These are phyloP conservation scores for Callosobruchus maculatus DNA, from an alignment of 2,888 invertebrate genomes.

Conservation along the genomic window DNA sequence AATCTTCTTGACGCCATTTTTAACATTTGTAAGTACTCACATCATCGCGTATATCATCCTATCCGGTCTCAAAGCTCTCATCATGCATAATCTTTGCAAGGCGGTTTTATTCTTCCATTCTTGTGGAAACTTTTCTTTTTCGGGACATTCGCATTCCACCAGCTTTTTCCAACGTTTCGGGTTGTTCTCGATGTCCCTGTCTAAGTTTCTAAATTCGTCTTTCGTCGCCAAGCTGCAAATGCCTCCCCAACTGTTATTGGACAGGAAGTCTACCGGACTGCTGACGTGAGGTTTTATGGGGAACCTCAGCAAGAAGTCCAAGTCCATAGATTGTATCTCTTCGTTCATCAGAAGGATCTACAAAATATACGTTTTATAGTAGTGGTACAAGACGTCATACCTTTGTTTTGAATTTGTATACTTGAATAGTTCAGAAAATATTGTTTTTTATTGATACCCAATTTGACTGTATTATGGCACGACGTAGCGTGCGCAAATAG, in stretches of 20 bases:
- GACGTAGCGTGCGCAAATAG: too few relatives aligned
- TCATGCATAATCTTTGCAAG: constrained; percentile 91
- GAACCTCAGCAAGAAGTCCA: constrained; percentile 90
- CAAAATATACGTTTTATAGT: too few relatives aligned
- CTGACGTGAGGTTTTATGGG: constrained; percentile 90
- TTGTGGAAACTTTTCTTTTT: constrained; percentile 94
- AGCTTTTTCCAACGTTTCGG: constrained; percentile 98
- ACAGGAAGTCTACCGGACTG: constrained; percentile 91
- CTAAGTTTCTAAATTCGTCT: constrained; percentile 90
- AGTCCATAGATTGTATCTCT: constrained; percentile 78
- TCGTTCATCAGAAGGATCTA: constrained; percentile 84
- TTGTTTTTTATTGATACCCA: too few relatives aligned
- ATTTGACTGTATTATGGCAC: too few relatives aligned
- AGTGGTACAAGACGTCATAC: too few relatives aligned
- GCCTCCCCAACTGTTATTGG: constrained; percentile 91
- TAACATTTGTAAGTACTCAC: constrained; percentile 52
- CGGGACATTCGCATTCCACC: constrained; percentile 91
- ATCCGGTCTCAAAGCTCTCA: constrained; percentile 89
- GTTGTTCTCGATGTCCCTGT: constrained; percentile 92
- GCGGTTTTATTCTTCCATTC: constrained; percentile 97
- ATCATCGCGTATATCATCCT: constrained; percentile 94
- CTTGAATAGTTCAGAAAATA: too few relatives aligned
- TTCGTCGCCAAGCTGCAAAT: constrained; percentile 85
- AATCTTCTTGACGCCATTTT: background rate
- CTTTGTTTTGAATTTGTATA: too few relatives aligned